phyloP scores from a whole-genome alignment of 2,888 invertebrate species.

The Diogma glabrata region DNA sequence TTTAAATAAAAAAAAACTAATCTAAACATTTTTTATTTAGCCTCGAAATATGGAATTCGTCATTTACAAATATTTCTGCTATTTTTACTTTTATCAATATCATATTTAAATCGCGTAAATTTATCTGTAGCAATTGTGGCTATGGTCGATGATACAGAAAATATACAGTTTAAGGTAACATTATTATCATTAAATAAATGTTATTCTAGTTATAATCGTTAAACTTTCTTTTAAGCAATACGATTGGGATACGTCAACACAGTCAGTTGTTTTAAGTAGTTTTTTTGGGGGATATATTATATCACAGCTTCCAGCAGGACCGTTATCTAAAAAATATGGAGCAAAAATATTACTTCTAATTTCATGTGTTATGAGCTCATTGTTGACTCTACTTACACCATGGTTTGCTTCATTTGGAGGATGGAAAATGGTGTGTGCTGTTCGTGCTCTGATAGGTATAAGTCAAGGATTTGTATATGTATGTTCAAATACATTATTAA shows the following conservation, averaged over 20 bases:
- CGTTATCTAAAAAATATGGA: conserved; percentile 60
- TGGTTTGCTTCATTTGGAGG: conserved; percentile 49
- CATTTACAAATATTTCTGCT: conserved; percentile 50
- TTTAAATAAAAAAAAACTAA: too few species aligned
- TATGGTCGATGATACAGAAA: conserved; percentile 45
- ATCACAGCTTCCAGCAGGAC: conserved; percentile 58
- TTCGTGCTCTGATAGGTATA: conserved; percentile 62
- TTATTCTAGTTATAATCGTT: too few species aligned
- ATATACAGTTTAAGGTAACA: conserved; percentile 35
- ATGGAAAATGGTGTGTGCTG: conserved; percentile 47
- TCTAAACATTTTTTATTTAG: background rate
- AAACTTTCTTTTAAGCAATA: conserved; percentile 16
- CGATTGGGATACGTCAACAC: conserved; percentile 39
- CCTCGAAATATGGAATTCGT: conserved; percentile 39
- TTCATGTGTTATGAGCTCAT: conserved; percentile 41
- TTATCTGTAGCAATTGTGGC: conserved; percentile 64
- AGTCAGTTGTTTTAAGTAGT: conserved; percentile 52
- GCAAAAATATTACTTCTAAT: conserved; percentile 53
- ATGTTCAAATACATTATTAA: conserved; percentile 55
- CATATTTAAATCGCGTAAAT: conserved; percentile 54
- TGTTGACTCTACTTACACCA: conserved; percentile 55
- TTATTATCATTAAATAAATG: too few species aligned
- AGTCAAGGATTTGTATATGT: conserved; percentile 63
- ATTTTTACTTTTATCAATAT: conserved; percentile 48
- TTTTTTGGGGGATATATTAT: conserved; percentile 73